Base-by-base conservation (phyloP, 2,113 vertebrate species). In the Agapornis roseicollis region DNA sequence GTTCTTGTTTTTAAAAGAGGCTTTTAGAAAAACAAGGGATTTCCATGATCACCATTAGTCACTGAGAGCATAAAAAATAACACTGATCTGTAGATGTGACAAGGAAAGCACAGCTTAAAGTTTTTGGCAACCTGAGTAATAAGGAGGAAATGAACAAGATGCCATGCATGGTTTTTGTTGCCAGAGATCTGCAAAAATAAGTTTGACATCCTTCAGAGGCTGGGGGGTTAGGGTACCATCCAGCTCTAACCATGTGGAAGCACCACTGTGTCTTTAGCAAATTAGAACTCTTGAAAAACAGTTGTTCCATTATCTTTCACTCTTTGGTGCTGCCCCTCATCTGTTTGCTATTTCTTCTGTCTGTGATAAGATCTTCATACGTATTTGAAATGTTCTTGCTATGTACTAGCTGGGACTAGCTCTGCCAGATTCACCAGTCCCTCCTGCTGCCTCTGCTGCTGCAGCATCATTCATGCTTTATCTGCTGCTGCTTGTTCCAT, bases 101-200 rank as follows among this genome's bases (percentile, higher is more conserved):
- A 82, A 69, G 55, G 71, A 74, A 91, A 78, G 65, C 63, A 47
- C 65, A 91, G 55, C 72, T 85, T 71, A 3, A 61, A 76, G 68
- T 17, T 94, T 94, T 90, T 90, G 93, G 87, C 74, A 92, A 35
- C 79, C 46, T 42, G 37, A 78, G 22, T 17, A 47, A 60, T 11
- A 50, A 80, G 80, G 88, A 94, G 86, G 88, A 95, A 97, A 87
- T 91, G 69, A 91, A 33, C 77, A 68, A 93, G 91, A 94, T 88
- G 66, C 74, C 80, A 68, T 60, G 86, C 89, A 73, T 90, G 85
- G 42, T 50, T 95, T 90, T 94, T 92, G 82, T 93, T 4, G 18
- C 58, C 77, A 78, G 92, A 92, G 66, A 65, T 50, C 76, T 84
- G 73, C 60, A 77, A 66, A 95, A 96, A 88, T 83, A 90, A 83